phyloP scores from a whole-genome alignment of 2,888 invertebrate genomes.

The Melangyna quadrimaculata region DNA sequence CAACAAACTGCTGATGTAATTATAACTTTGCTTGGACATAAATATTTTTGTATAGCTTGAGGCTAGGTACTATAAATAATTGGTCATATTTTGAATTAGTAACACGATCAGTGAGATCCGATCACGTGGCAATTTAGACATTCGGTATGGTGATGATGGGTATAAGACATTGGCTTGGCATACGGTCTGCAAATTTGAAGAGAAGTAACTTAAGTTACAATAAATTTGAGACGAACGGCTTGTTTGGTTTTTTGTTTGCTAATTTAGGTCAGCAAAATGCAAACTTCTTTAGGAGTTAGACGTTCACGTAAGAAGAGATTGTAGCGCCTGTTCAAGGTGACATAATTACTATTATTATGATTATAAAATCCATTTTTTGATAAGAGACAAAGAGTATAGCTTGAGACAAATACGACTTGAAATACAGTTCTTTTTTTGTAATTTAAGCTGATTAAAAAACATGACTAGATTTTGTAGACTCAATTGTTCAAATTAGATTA shows the following conservation, averaged over 20 bases:
- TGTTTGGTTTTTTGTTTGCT: not conserved
- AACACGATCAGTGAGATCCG: slow-evolving; percentile 32
- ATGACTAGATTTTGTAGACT: no score
- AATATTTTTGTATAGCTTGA: not conserved
- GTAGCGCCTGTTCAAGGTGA: slow-evolving; percentile 3
- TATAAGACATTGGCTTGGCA: not conserved
- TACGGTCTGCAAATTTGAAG: not conserved
- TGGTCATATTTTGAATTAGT: slow-evolving; percentile 31
- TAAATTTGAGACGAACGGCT: not conserved
- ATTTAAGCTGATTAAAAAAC: no score
- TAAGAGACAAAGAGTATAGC: no score
- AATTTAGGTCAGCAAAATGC: not conserved
- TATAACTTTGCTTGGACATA: slow-evolving; percentile 13
- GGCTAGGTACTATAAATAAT: not conserved
- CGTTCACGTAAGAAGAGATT: not conserved
- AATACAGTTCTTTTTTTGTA: no score
- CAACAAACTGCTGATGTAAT: slow-evolving; percentile 32
- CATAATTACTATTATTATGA: no score
- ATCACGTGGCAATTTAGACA: slow-evolving; percentile 12
- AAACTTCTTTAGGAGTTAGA: not conserved
- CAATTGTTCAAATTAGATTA: no score
- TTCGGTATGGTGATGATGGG: not conserved
- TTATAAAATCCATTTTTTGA: no score
- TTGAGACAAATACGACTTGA: no score
- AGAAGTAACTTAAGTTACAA: not conserved